Evolutionary conservation across 37 sponge, comb jelly and placozoan species (phyloP).

Genomic region (Halisarca cf. caerulea): DNA sequence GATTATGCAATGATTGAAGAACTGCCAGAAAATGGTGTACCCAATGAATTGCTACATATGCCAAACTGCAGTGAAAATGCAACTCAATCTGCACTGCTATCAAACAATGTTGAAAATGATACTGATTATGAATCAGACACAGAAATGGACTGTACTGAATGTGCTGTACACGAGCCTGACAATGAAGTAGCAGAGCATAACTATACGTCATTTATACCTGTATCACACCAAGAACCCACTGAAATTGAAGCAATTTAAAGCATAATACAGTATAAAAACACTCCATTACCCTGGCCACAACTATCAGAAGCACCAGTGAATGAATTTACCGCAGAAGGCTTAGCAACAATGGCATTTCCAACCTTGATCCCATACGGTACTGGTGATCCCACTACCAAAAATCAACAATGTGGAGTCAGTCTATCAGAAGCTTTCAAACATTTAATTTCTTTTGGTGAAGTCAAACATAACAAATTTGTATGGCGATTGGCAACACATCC

Average conservation of each 20-base stretch:
- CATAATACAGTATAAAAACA: background rate
- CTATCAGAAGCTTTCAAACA: too few relatives aligned
- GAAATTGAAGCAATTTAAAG: too few relatives aligned
- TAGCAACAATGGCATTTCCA: constrained; percentile 19
- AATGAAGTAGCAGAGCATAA: too few relatives aligned
- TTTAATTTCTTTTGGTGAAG: too few relatives aligned
- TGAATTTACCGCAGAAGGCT: constrained; percentile 21
- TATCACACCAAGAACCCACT: background rate
- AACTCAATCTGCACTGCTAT: background rate
- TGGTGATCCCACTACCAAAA: too few relatives aligned
- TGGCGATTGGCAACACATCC: too few relatives aligned
- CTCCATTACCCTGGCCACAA: constrained; percentile 20
- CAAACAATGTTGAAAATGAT: background rate
- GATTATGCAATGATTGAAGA: background rate
- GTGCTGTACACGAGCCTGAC: too few relatives aligned
- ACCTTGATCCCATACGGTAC: constrained; percentile 35
- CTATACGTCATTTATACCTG: too few relatives aligned
- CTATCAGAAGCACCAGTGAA: constrained; percentile 15
- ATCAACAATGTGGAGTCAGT: too few relatives aligned
- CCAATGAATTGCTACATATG: too few relatives aligned
- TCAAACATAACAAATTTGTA: too few relatives aligned
- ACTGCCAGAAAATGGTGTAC: too few relatives aligned
- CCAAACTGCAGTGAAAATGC: constrained; percentile 26
- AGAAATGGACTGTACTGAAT: background rate
- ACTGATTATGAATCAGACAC: background rate